Evolutionary conservation across 1,140 invertebrate genomes (phyloP).

Genomic region (Episyrphus balteatus): DNA sequence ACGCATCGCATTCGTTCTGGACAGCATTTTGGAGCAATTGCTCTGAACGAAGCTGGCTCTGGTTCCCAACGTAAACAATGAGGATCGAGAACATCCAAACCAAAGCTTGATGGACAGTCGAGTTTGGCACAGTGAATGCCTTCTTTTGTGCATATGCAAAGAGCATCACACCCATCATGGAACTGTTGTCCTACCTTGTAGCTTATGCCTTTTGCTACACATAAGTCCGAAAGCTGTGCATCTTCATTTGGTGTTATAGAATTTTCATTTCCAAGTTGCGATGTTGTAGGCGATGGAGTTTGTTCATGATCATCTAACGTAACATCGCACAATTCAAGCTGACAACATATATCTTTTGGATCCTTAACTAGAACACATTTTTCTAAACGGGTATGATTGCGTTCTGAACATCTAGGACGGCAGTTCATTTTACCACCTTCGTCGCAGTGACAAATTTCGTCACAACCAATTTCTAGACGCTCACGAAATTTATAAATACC

Average conservation of each 20-base stretch:
- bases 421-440: constrained; percentile 45
- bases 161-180: constrained; percentile 62
- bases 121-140: constrained; percentile 63
- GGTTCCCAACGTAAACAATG: constrained; percentile 77
- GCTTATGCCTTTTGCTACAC: constrained; percentile 21
- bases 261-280: constrained; percentile 8
- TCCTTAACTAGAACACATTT: constrained; percentile 62
- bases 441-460: constrained; percentile 63
- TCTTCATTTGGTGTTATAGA: not conserved
- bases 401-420: constrained; percentile 25
- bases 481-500: constrained; percentile 58
- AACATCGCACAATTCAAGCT: constrained; percentile 69
- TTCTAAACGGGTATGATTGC: constrained; percentile 39
- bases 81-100: constrained; percentile 68
- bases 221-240: constrained; percentile 6
- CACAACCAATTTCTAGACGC: constrained; percentile 66
- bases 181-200: constrained; percentile 48
- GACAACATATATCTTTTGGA: constrained; percentile 71
- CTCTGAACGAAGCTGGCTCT: constrained; percentile 55
- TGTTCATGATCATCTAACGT: constrained; percentile 59
- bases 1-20: constrained; percentile 62
- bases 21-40: constrained; percentile 70
- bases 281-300: constrained; percentile 19
- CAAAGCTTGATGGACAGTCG: constrained; percentile 71
- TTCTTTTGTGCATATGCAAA: constrained; percentile 53